Conservation (phyloP, 2,888 invertebrate species). For the Apodemia duryi region DNA sequence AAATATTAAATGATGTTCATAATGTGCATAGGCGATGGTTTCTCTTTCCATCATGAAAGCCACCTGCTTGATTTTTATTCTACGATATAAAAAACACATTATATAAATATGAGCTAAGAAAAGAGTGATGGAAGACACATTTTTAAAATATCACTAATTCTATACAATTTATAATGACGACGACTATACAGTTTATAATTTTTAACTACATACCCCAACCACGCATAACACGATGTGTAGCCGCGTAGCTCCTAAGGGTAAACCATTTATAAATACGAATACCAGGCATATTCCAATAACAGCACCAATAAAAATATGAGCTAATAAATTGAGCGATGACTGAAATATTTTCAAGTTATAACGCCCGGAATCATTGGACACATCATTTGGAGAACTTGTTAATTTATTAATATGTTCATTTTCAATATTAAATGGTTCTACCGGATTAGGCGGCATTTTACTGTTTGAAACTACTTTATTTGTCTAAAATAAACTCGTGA, state of each 20-base stretch:
- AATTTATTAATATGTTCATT: background rate
- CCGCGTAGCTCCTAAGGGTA: conserved; percentile 43
- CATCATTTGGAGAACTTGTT: background rate
- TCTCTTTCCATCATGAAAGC: no score
- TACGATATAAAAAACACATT: no score
- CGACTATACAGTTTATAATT: no score
- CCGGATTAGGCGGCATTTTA: conserved; percentile 39
- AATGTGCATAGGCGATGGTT: no score
- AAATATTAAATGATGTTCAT: no score
- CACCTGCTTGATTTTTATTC: no score
- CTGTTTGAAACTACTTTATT: conserved; percentile 8
- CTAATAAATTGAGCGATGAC: conserved; percentile 45
- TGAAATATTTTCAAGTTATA: conserved; percentile 47
- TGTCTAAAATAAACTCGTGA: background rate
- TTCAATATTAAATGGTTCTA: conserved; percentile 35
- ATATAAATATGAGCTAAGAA: no score
- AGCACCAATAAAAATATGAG: conserved; percentile 53
- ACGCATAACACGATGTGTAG: conserved; percentile 57
- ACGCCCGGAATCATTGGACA: conserved; percentile 8
- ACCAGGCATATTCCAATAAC: conserved; percentile 44
- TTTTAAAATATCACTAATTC: background rate
- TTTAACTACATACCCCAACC: conserved; percentile 53
- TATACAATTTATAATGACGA: no score
- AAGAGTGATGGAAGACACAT: no score
- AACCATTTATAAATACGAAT: conserved; percentile 44